Evolutionary conservation across 2,888 invertebrate genomes (phyloP), one percentile per base, ranked within the genome.

Genomic region (Lycophotia porphyrea): DNA sequence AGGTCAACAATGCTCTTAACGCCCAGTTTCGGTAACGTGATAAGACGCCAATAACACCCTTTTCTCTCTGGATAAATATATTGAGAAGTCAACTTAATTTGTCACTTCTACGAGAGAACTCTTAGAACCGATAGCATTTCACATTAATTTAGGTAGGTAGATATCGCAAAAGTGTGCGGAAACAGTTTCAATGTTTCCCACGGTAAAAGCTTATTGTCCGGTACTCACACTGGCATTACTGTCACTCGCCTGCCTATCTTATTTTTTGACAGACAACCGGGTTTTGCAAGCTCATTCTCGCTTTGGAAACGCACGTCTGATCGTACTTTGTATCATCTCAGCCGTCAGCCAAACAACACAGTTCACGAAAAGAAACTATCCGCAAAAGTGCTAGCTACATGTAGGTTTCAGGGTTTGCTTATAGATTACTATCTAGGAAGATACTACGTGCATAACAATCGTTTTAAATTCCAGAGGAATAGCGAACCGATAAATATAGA

Each of bases 21-120:
- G 67, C 15, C 18, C 49, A 36, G 27, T 36, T 52, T 67, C 36
- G 21, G 52, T 67, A 36, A 68, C n/a, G 8, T 52, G 67, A 68
- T 55, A 27, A 36, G 7, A 36, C 47, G 24, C 66, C 36, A 67
- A 67, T 67, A n/a, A 52, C 27, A 27, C 21, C 21, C 58, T 68
- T 58, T 39, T 27, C 8, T 27, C 8, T 31, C 34, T n/a, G 55
- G 36, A 49, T 67, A 52, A 36, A 34, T 60, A 60, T 24, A 36
- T 67, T 52, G 52, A 27, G n/a, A 36, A 49, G 31, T 36, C 36
- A 67, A 49, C n/a, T 36, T 49, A 55, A 27, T 66, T 68, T n/a
- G 49, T 55, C 52, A 52, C 36, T 67, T 49, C 1, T 11, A n/a
- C 11, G 36, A n/a, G 27, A 36, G 13, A 36, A 27, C 13, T 31